Conservation (phyloP, 1,140 invertebrate genomes). For the Sitodiplosis mosellana region DNA sequence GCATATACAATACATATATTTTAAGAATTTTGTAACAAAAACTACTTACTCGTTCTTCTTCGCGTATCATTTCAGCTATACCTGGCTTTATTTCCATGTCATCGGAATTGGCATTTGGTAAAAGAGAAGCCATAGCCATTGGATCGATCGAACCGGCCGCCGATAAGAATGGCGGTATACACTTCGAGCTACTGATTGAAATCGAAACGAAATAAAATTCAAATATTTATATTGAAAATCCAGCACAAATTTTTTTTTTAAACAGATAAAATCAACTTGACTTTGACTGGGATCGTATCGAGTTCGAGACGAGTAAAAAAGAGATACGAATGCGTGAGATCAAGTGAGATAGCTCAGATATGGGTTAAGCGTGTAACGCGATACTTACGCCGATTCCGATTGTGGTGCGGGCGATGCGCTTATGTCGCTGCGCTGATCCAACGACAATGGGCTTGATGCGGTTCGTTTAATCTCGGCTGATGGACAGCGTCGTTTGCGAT, state of each 20-base stretch:
- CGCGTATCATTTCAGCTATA: constrained; percentile 79
- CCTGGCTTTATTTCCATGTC: constrained; percentile 73
- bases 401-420: constrained; percentile 11
- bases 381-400: constrained; percentile 11
- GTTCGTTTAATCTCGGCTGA: constrained; percentile 8
- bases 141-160: too few species aligned
- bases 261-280: too few species aligned
- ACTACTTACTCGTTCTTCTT: constrained; percentile 73
- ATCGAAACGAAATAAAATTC: too few species aligned
- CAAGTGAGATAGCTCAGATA: constrained; percentile 4
- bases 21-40: neutral
- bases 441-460: constrained; percentile 7
- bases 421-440: neutral
- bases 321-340: too few species aligned
- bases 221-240: too few species aligned
- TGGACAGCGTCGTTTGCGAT: constrained; percentile 15
- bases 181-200: too few species aligned
- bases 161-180: too few species aligned
- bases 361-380: constrained; percentile 10
- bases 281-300: too few species aligned
- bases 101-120: constrained; percentile 26
- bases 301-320: too few species aligned
- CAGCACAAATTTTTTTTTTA: too few species aligned
- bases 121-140: constrained; percentile 7
- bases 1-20: neutral